Evolutionary conservation across 2,888 invertebrate species (phyloP).

Genomic region (Andrena praecox): DNA sequence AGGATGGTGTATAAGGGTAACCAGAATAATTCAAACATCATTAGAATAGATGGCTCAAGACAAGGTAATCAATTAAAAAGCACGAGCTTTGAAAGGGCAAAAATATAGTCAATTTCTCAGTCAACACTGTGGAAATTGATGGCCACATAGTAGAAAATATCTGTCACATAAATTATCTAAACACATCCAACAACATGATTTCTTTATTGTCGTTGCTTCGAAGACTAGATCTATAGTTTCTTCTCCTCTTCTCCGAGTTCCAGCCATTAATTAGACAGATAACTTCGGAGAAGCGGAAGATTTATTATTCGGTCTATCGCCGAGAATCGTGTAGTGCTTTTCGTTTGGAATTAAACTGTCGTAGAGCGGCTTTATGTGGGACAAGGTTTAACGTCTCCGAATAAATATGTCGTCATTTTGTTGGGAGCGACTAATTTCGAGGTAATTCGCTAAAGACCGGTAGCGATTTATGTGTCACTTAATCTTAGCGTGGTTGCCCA

Average conservation of each 20-base stretch:
- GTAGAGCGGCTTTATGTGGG: background rate
- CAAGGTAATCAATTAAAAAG: too few species aligned
- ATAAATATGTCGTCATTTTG: background rate
- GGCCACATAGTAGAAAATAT: background rate
- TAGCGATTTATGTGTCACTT: slow-evolving; percentile 16
- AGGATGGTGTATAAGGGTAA: too few species aligned
- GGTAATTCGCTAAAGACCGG: slow-evolving; percentile 34
- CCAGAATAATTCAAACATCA: too few species aligned
- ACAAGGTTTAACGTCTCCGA: background rate
- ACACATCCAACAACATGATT: background rate
- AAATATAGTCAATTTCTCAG: too few species aligned
- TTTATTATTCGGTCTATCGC: slow-evolving; percentile 8
- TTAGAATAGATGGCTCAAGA: too few species aligned
- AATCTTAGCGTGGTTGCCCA: background rate
- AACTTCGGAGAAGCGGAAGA: background rate
- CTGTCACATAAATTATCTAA: background rate
- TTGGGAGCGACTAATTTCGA: background rate
- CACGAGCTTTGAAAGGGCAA: too few species aligned
- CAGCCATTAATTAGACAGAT: slow-evolving; percentile 9
- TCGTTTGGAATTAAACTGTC: background rate
- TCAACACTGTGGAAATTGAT: too few species aligned
- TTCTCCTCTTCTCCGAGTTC: background rate
- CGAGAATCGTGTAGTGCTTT: background rate
- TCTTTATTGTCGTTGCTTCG: background rate
- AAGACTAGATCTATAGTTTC: background rate